These are phyloP conservation scores for Natator depressus DNA, from an alignment of 2,113 vertebrate species.

Conservation along the genomic window DNA sequence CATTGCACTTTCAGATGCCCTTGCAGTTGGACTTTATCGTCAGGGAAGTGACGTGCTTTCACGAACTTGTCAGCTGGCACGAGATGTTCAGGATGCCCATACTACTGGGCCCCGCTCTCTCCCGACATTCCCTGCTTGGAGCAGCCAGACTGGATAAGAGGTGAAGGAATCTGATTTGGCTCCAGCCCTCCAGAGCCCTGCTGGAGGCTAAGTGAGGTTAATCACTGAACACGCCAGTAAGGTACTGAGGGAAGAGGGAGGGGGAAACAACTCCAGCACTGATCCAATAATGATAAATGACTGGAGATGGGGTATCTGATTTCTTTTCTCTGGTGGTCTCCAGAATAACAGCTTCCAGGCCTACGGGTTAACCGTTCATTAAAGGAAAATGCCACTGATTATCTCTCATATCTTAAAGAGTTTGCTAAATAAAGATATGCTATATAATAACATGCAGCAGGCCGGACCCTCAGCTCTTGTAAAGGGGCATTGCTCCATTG, in stretches of 20 bases:
- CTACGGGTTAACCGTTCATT: background rate
- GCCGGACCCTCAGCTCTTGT: background rate
- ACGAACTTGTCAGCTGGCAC: background rate
- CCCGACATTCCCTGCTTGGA: rapidly evolving
- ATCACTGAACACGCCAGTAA: slow-evolving; percentile 60
- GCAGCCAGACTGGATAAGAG: background rate
- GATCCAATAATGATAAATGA: slow-evolving; percentile 72
- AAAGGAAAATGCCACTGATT: slow-evolving; percentile 23
- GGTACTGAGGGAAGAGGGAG: slow-evolving; percentile 36
- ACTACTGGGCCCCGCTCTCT: rapidly evolving
- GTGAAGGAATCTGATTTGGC: slow-evolving; percentile 29
- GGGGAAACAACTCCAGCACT: slow-evolving; percentile 32
- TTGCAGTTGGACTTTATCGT: background rate
- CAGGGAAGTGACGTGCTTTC: background rate
- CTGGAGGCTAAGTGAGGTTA: slow-evolving; percentile 79
- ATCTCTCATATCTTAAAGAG: slow-evolving; percentile 23
- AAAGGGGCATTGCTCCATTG: background rate
- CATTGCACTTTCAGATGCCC: background rate
- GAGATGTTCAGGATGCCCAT: slow-evolving; percentile 3
- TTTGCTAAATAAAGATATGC: slow-evolving; percentile 33
- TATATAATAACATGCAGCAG: background rate
- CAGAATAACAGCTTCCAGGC: slow-evolving; percentile 32
- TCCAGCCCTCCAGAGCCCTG: slow-evolving; percentile 13
- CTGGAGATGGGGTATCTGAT: slow-evolving; percentile 55
- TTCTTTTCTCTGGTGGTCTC: slow-evolving; percentile 56